A percentile compares a stretch with the other conserved stretches of the same genome.
These are phyloP conservation scores for Conopomorpha cramerella DNA, from an alignment of 1,140 invertebrate species.

Conservation along the genomic window DNA sequence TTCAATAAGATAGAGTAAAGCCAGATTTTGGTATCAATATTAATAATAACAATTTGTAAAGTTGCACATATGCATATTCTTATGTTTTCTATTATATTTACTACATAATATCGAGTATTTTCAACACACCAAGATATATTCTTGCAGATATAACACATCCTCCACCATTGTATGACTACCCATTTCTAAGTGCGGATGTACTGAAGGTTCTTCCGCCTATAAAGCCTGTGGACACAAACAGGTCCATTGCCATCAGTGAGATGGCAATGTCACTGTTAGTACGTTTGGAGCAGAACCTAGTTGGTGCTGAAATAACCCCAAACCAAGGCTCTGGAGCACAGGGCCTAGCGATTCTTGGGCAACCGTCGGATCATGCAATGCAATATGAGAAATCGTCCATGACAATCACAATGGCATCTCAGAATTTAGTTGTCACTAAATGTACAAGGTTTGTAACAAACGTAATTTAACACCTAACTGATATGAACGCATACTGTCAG, in stretches of 20 bases:
- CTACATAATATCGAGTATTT: slow-evolving; percentile 1
- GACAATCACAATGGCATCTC: slow-evolving; percentile 65
- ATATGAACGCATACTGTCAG: too few species aligned
- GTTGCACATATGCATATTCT: too few species aligned
- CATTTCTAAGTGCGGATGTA: slow-evolving; percentile 45
- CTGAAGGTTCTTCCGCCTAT: slow-evolving; percentile 50
- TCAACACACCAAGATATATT: slow-evolving; percentile 2
- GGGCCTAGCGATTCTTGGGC: slow-evolving; percentile 63
- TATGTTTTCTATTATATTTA: too few species aligned
- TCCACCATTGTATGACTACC: slow-evolving; percentile 54
- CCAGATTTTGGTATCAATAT: too few species aligned
- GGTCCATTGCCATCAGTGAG: slow-evolving; percentile 60
- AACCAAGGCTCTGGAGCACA: slow-evolving; percentile 60
- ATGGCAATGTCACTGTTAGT: slow-evolving; percentile 51
- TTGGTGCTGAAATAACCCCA: slow-evolving; percentile 56
- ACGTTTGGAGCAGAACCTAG: slow-evolving; percentile 64
- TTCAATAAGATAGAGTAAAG: too few species aligned
- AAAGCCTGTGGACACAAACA: slow-evolving; percentile 52
- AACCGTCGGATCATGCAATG: slow-evolving; percentile 62
- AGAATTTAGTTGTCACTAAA: slow-evolving; percentile 54
- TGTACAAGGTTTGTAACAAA: slow-evolving; percentile 36
- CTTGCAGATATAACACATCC: slow-evolving; percentile 47
- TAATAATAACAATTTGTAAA: too few species aligned
- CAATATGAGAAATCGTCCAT: slow-evolving; percentile 64
- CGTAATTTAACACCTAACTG: too few species aligned